Base-by-base conservation (phyloP, 2,797 vertebrate genomes). In the Cheirogaleus major region DNA sequence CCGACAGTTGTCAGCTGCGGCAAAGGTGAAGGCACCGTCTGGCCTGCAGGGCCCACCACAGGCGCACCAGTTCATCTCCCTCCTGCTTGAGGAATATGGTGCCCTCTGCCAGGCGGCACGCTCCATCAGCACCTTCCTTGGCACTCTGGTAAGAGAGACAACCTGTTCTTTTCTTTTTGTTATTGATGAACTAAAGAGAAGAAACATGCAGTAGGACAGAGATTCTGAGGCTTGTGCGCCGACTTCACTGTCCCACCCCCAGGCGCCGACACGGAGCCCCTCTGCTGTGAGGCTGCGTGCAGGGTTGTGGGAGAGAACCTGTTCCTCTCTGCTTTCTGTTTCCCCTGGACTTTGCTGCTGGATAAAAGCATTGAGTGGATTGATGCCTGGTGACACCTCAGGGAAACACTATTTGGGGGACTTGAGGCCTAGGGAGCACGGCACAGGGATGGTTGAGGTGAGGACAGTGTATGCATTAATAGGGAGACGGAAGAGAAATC, bases 61-160 rank as follows among this genome's bases (percentile, higher is more conserved):
- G 98, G 99, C 99, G 4, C 99, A 99, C 97, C 99, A 99, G 98
- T 99, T 99, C 98, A 98, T 99, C 98, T 99, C 99, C 0, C 98
- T 99, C 97, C 99, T 99, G 55, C 99, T 99, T 70, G 99, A 99
- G 98, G 99, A 99, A 98, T 99, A 99, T 95, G 99, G 98, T 10
- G 99, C 99, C 67, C 99, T 99, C 97, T 99, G 99, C 96, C 99
- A 99, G 98, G 99, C 99, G 3, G 99, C 99, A 2, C 99, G 99
- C 98, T 99, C 99, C 98, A 99, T 99, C 98, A 99, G 99, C 99
- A 98, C 99, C 98, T 99, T 99, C 98, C 99, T 99, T 11, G 99
- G 99, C 98, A 99, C 99, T 65, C 99, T 99, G 99, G 99, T 99
- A 97, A 98, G 99, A 89, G 45, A 73, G 15, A 61, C 14, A 35